phyloP scores from a whole-genome alignment of 1,140 invertebrate species.

The Dreissena rostriformis region DNA sequence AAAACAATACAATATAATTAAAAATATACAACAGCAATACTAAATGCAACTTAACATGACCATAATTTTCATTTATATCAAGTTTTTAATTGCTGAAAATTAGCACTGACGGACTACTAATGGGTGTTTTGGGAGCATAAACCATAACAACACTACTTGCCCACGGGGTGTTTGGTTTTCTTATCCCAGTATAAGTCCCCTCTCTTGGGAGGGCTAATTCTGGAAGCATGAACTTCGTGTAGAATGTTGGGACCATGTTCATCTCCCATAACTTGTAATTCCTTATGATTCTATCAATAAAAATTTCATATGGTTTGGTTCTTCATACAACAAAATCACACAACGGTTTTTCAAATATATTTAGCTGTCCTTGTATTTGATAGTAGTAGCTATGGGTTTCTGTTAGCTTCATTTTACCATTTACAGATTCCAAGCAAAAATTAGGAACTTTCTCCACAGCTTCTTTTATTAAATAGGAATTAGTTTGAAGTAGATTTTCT shows the following conservation, averaged over 20 bases:
- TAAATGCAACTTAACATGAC: too few species aligned
- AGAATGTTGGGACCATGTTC: slow-evolving; percentile 13
- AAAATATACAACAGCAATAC: too few species aligned
- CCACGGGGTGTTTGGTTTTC: slow-evolving; percentile 14
- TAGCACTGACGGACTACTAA: too few species aligned
- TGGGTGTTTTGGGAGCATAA: too few species aligned
- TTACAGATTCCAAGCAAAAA: too few species aligned
- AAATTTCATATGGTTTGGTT: slow-evolving; percentile 15
- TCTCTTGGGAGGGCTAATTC: slow-evolving; percentile 12
- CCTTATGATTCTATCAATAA: neutral
- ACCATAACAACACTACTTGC: slow-evolving; percentile 29
- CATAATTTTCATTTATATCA: too few species aligned
- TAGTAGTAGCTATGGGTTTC: too few species aligned
- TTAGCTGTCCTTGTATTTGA: slow-evolving; percentile 36
- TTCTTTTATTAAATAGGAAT: too few species aligned
- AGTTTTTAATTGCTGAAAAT: too few species aligned
- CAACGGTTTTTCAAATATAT: slow-evolving; percentile 2
- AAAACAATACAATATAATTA: too few species aligned
- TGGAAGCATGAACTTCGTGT: neutral
- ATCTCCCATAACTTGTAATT: slow-evolving; percentile 4
- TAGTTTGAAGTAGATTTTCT: neutral
- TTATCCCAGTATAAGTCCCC: slow-evolving; percentile 11
- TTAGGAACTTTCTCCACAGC: too few species aligned
- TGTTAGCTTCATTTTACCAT: too few species aligned
- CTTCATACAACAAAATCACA: slow-evolving; percentile 25